Percentiles rank a stretch among this genome's conserved stretches.
These are phyloP conservation scores for Xanthia icteritia DNA, from an alignment of 2,888 invertebrate species.

Conservation along the genomic window DNA sequence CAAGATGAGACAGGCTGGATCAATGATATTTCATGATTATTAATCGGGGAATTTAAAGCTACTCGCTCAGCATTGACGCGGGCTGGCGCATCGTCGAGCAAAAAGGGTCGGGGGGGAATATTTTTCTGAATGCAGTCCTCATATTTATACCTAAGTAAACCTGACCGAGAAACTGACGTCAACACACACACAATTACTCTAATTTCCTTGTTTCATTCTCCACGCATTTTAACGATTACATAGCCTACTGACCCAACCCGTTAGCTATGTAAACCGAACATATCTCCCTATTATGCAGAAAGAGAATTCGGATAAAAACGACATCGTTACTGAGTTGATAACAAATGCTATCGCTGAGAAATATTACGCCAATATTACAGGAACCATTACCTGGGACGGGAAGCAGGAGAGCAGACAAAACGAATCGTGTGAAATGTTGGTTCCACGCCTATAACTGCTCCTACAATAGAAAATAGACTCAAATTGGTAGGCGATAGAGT, in stretches of 20 bases:
- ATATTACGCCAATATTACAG: constrained; percentile 84
- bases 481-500: constrained; percentile 66
- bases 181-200: constrained; percentile 12
- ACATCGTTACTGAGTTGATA: constrained; percentile 78
- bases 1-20: too few relatives aligned
- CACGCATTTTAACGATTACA: neutral
- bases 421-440: constrained; percentile 79
- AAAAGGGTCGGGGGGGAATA: too few relatives aligned
- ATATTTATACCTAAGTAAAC: neutral
- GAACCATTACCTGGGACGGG: constrained; percentile 81
- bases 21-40: too few relatives aligned
- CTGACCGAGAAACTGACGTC: neutral
- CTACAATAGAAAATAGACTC: constrained; percentile 54
- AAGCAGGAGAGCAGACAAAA: constrained; percentile 80
- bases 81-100: too few relatives aligned
- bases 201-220: constrained; percentile 11
- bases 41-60: too few relatives aligned
- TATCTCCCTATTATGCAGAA: constrained; percentile 64
- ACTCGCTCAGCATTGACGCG: too few relatives aligned
- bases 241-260: constrained; percentile 23
- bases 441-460: constrained; percentile 62
- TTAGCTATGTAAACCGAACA: constrained; percentile 34
- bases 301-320: constrained; percentile 77
- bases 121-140: neutral
- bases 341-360: constrained; percentile 82